Evolutionary conservation across 2,797 vertebrate genomes (phyloP).

Genomic region (Zonotrichia albicollis): DNA sequence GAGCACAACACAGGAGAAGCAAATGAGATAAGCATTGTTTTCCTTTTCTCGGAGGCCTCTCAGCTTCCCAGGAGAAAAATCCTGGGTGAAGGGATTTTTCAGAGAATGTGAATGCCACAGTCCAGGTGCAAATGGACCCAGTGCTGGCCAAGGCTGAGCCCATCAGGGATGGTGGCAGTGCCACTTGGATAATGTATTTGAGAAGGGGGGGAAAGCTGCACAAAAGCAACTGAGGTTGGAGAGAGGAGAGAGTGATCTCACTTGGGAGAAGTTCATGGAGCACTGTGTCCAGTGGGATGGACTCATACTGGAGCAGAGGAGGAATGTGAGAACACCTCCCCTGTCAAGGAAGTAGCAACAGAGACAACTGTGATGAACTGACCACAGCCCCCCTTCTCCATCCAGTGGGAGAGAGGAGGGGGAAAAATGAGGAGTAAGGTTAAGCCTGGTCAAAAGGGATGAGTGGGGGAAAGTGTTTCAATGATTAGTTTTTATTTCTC

Average conservation of each 20-base stretch:
- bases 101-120: neutral
- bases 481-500: neutral
- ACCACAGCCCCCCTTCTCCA: neutral
- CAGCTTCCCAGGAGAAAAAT: too few species aligned
- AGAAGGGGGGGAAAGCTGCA: rapidly evolving
- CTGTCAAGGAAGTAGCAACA: neutral
- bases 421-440: neutral
- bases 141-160: neutral
- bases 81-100: too few species aligned
- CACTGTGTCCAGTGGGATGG: neutral
- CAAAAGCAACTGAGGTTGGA: neutral
- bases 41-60: too few species aligned
- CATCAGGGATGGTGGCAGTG: neutral
- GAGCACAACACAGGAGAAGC: too few species aligned
- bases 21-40: too few species aligned
- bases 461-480: neutral
- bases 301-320: neutral
- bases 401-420: neutral
- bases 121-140: neutral
- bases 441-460: neutral
- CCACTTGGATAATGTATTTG: neutral
- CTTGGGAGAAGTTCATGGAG: neutral
- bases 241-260: neutral
- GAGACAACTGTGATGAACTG: neutral
- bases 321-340: neutral